A percentile compares a stretch with the other conserved stretches of the same genome.
Evolutionary conservation across 2,113 vertebrate genomes (phyloP).

Genomic region (Neomonachus schauinslandi): DNA sequence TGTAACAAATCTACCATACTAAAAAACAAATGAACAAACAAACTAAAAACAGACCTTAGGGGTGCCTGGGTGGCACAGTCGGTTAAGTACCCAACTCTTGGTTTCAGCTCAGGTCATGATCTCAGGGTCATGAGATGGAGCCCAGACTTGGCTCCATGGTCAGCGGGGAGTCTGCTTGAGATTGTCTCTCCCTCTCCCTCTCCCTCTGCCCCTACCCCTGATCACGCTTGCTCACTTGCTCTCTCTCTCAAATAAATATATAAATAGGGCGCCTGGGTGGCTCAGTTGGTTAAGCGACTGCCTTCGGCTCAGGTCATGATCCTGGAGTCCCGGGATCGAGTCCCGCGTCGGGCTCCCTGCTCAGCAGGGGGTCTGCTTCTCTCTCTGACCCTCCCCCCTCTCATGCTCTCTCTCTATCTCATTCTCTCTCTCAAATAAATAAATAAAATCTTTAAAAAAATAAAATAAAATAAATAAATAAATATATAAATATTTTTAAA

Average conservation of each 20-base stretch:
- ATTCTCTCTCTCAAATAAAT: background rate
- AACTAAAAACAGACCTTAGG: background rate
- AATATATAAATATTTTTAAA: background rate
- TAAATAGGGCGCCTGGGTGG: no score
- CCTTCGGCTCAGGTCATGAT: no score
- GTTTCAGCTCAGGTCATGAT: background rate
- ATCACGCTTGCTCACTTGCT: background rate
- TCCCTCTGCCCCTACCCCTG: no score
- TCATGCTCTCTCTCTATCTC: no score
- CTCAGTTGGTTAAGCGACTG: no score
- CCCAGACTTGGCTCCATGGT: background rate
- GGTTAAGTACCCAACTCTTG: background rate
- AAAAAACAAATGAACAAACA: background rate
- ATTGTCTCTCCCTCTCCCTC: background rate
- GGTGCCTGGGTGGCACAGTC: background rate
- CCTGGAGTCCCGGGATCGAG: no score
- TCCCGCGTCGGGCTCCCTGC: no score
- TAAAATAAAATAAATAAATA: background rate
- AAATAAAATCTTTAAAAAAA: no score
- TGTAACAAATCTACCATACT: background rate
- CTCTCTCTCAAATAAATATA: background rate
- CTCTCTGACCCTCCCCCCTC: no score
- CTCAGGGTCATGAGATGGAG: background rate
- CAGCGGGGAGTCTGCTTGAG: background rate
- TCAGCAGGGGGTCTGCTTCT: no score